Base-by-base conservation (phyloP, 2,797 vertebrate genomes). In the Mormyrops boulengeri region DNA sequence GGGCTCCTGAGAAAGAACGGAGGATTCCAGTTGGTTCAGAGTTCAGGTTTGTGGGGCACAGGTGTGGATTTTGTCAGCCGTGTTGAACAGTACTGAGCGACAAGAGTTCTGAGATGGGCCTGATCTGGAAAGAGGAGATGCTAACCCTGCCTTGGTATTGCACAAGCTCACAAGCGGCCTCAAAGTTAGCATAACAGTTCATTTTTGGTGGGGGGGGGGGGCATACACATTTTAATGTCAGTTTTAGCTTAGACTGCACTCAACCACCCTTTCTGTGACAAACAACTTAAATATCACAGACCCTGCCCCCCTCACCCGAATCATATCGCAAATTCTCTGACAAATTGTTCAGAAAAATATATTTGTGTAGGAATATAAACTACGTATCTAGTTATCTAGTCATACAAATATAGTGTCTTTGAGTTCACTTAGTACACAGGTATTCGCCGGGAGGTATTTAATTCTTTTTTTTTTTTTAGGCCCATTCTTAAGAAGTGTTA, bases 1-100 rank as follows among this genome's bases (percentile, higher is more conserved):
- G 92, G 92, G 92, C 93, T 96, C 95, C 95, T 96, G 95, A 96
- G 95, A 90, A 90, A 91, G 88, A 90, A 92, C 77, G 89, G 77
- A 90, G 87, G 91, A 90, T 86, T 96, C 94, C 93, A 95, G 95
- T 95, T 93, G 47, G 90, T 92, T 89, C 91, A 93, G 91, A 90
- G 91, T 91, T 91, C 90, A 91, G 90, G 91, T 90, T 89, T 80
- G 87, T 86, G 84, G 88, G 55, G 86, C 22, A 66, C 22, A 66
- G 57, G 90, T 30, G 85, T 47, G 6, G 89, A 47, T 47, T 47
- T 34, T 2, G 7, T 7, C 57, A 38, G 53, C 47, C 9, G 55
- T 50, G 80, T n/a, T 12, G 55, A 55, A 41, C 26, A 87, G 89
- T 50, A 77, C 60, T 87, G 84, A 50, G 34, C 7, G n/a, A 47